Base-by-base conservation (phyloP, 2,797 vertebrate genomes). In the Saguinus oedipus region DNA sequence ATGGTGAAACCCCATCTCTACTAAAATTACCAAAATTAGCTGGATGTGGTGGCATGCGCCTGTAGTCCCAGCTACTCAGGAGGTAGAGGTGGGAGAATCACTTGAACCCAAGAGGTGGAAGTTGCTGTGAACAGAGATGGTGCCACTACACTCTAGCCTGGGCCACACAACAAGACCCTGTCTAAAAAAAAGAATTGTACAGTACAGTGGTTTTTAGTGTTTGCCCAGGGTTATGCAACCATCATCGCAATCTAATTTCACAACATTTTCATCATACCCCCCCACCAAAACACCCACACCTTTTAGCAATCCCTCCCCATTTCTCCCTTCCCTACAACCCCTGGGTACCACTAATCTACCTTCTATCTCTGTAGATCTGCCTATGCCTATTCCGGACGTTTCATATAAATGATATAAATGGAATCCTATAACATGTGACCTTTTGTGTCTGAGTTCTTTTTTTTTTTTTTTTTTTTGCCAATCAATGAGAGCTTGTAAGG, bases 261-360 rank as follows among this genome's bases (percentile, higher is more conserved):
- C 64, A 44, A 48, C 1, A 12, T 50, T 42, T 57, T 59, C n/a
- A 19, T 48, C 4, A n/a, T 17, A 36, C 15, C 19, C 17, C 46
- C 81, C 0, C 2, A n/a, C 4, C 30, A 86, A 17, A 68, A 39
- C 81, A 39, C 19, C 68, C 1, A 13, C 12, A 7, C 48, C 13
- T n/a, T n/a, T 24, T 4, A 50, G 55, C 42, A 50, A 13, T 59
- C 78, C 12, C 55, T n/a, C 30, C n/a, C 48, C 42, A 3, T 7
- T 17, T 26, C 1, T 8, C 42, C 9, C 0, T 12, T 15, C 11
- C 22, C 59, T 12, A 36, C 7, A 9, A 7, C 6, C n/a, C 15
- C 55, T 15, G 55, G 64, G 15, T 74, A 57, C 26, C 50, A 14
- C 12, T 14, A 2, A 17, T 36, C 46, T 61, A 19, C 70, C 59